Evolutionary conservation across 1,140 invertebrate genomes (phyloP).

Genomic region (Drosophila punjabiensis): DNA sequence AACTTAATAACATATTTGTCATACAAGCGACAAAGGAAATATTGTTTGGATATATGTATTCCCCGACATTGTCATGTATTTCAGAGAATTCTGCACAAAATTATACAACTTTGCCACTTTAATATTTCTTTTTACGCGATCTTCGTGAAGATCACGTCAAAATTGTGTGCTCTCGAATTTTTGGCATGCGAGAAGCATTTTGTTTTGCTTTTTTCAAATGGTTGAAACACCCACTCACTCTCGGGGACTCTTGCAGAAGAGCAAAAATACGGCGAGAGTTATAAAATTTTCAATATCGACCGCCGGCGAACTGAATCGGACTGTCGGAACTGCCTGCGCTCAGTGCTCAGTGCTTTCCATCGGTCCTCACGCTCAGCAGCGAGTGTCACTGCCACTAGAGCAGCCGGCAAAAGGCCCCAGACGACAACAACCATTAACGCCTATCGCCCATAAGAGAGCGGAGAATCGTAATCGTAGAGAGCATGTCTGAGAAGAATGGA

Average conservation of each 20-base stretch:
- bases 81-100: constrained; percentile 50
- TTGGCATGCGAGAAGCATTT: constrained; percentile 53
- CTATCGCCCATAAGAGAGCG: constrained; percentile 15
- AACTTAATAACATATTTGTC: constrained; percentile 57
- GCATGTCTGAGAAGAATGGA: neutral
- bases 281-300: constrained; percentile 65
- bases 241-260: constrained; percentile 22
- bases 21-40: constrained; percentile 34
- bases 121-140: constrained; percentile 48
- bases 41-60: constrained; percentile 39
- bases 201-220: constrained; percentile 48
- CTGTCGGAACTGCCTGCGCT: constrained; percentile 38
- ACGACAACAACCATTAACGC: constrained; percentile 27
- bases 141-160: constrained; percentile 67
- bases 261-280: constrained; percentile 33
- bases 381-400: constrained; percentile 77
- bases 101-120: constrained; percentile 57
- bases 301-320: constrained; percentile 60
- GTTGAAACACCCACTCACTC: constrained; percentile 52
- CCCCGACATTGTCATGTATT: constrained; percentile 29
- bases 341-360: constrained; percentile 26
- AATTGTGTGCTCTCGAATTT: constrained; percentile 59
- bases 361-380: constrained; percentile 34
- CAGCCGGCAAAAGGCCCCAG: constrained; percentile 46
- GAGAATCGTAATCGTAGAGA: constrained; percentile 6